phyloP scores from a whole-genome alignment of 1,140 invertebrate species.

The Portunus trituberculatus region DNA sequence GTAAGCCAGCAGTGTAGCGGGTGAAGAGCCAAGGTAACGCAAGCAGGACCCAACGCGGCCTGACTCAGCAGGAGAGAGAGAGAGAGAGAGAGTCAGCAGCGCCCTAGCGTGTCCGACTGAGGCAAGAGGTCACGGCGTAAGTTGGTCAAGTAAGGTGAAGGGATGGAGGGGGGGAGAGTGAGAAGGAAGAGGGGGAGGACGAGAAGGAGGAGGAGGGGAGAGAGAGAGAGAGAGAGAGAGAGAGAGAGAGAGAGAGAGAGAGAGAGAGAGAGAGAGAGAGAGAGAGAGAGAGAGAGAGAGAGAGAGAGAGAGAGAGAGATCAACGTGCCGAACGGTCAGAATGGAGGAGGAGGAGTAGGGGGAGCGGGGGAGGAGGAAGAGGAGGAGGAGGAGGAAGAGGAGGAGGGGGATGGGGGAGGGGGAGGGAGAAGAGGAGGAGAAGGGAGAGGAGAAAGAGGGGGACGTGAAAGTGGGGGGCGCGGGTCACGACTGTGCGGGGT shows the following conservation, averaged over 20 bases:
- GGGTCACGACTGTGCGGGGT: neutral
- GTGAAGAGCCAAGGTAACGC: neutral
- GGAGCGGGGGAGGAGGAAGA: too few relatives aligned
- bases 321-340: neutral
- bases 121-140: neutral
- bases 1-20: neutral
- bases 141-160: conserved; percentile 7
- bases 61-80: neutral
- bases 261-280: neutral
- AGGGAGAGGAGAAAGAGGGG: neutral
- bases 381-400: neutral
- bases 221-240: neutral
- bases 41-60: neutral
- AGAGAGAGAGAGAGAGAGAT: neutral
- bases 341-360: too few relatives aligned
- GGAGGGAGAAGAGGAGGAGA: too few relatives aligned
- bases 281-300: neutral
- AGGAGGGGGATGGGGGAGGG: neutral
- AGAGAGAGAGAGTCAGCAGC: neutral
- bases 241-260: neutral
- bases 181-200: neutral
- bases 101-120: neutral
- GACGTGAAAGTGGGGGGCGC: neutral
- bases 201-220: neutral
- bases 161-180: neutral